A percentile compares a stretch with the other conserved stretches of the same genome.
phyloP scores from a whole-genome alignment of 2,888 invertebrate genomes.

The Diarsia rubi region DNA sequence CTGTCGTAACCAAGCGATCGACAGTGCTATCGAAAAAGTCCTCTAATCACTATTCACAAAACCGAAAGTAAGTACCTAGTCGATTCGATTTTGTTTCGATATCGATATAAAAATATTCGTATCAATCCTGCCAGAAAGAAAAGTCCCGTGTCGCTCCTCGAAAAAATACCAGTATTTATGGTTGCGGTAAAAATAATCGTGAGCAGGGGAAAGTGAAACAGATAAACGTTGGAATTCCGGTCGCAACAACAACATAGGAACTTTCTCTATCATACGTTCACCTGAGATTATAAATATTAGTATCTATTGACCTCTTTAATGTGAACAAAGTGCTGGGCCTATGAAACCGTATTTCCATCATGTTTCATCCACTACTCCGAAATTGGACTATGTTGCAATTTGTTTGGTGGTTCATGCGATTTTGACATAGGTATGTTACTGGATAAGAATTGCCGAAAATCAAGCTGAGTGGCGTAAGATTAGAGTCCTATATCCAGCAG shows the following conservation, averaged over 20 bases:
- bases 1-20: too few relatives aligned
- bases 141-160: not conserved
- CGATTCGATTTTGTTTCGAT: too few relatives aligned
- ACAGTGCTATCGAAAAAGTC: too few relatives aligned
- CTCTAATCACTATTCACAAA: too few relatives aligned
- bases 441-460: too few relatives aligned
- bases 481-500: too few relatives aligned
- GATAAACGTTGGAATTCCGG: slow-evolving; percentile 73
- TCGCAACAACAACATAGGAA: slow-evolving; percentile 66
- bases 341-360: not conserved
- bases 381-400: not conserved
- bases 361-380: not conserved
- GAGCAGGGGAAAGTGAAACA: slow-evolving; percentile 75
- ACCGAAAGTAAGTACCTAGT: too few relatives aligned
- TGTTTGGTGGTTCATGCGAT: not conserved
- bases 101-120: too few relatives aligned
- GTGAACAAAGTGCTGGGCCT: slow-evolving; percentile 21
- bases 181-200: slow-evolving; percentile 37
- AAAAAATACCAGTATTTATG: slow-evolving; percentile 38
- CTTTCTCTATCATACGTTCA: slow-evolving; percentile 77
- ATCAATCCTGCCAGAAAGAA: not conserved
- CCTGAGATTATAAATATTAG: slow-evolving; percentile 68
- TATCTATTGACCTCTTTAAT: slow-evolving; percentile 66
- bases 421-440: not conserved
- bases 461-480: too few relatives aligned